Evolutionary conservation across 2,113 vertebrate species (phyloP), one percentile per base, ranked within the genome.

Genomic region (Physeter macrocephalus): DNA sequence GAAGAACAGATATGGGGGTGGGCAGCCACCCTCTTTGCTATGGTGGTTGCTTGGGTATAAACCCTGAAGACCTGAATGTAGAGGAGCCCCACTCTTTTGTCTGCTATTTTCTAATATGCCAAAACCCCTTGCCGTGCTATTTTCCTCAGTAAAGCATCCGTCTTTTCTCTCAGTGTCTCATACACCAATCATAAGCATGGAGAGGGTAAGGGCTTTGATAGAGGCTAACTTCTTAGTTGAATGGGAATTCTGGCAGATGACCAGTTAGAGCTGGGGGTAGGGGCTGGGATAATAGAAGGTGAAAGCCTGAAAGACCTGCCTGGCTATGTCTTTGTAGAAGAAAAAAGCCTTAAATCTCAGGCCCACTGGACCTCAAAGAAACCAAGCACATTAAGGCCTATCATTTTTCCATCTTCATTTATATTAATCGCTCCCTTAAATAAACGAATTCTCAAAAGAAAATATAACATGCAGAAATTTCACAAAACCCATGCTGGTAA

Each of bases 401-500:
- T 94, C 69, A 75, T 78, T 41, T 91, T 87, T 97, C 41, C 3
- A 0, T 74, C 96, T 95, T 97, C 78, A 77, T 96, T 93, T 95
- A 93, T 94, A 94, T 88, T 86, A 97, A 92, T 83, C 21, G 0
- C 93, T 96, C 93, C 90, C 61, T 95, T 97, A 97, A 96, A 92
- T 97, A 97, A 97, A 95, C 77, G 41, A 67, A 90, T 96, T 96
- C 96, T 95, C 96, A 86, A 94, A 98, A 95, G 95, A 98, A 97
- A 97, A 93, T 91, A 80, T 54, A 94, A 97, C 91, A 91, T 92
- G 74, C 39, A 93, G 90, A 97, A 95, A 97, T 98, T 95, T 97
- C 94, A 97, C 88, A 94, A 94, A 97, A 92, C 92, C 41, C 95
- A 94, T 95, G 97, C 95, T 97, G 97, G 84, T 93, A 97, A 97